These are phyloP conservation scores for Microcaecilia unicolor DNA, from an alignment of 2,797 vertebrate species.

Conservation along the genomic window DNA sequence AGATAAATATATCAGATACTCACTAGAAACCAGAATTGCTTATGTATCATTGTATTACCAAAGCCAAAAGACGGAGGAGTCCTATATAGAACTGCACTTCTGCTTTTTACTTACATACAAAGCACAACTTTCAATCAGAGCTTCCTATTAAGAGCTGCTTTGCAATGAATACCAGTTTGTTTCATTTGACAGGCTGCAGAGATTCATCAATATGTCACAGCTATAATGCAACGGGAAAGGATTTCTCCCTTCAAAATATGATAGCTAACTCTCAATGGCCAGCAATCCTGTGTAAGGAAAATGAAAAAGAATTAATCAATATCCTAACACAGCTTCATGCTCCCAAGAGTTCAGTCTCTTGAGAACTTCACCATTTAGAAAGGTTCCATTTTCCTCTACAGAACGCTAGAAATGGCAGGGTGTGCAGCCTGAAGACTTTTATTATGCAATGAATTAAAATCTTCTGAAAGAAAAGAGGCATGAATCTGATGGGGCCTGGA, in stretches of 20 bases:
- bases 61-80: conserved; percentile 10
- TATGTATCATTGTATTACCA: conserved; percentile 24
- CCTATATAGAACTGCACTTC: conserved; percentile 39
- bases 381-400: too few species aligned
- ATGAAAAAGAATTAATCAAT: too few species aligned
- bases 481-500: too few species aligned
- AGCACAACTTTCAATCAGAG: conserved; percentile 5
- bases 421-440: too few species aligned
- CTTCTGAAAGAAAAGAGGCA: too few species aligned
- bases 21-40: conserved; percentile 21
- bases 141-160: conserved; percentile 19
- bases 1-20: conserved; percentile 7
- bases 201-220: conserved; percentile 6
- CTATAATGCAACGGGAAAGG: background rate
- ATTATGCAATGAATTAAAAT: too few species aligned
- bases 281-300: background rate
- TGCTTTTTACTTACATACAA: conserved; percentile 24
- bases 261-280: too few species aligned
- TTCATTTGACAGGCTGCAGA: conserved; percentile 26
- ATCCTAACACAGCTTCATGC: too few species aligned
- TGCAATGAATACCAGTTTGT: conserved; percentile 38
- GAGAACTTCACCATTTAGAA: too few species aligned
- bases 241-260: too few species aligned
- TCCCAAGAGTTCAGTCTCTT: too few species aligned
- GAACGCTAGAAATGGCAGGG: too few species aligned